Evolutionary conservation across 2,888 invertebrate species (phyloP).

Genomic region (Drosophila austrosaltans): DNA sequence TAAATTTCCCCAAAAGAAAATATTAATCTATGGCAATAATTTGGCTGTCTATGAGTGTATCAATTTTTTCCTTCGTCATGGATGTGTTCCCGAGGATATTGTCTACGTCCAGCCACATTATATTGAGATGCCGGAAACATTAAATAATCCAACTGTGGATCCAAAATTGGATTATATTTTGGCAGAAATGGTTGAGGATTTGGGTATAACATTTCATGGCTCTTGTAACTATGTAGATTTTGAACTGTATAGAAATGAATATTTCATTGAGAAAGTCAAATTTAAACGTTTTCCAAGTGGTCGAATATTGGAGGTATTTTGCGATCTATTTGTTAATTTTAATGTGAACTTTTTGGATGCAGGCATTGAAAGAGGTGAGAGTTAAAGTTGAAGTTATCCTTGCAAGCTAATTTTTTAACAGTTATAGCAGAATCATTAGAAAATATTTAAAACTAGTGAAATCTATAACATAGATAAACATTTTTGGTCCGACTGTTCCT

Average conservation of each 20-base stretch:
- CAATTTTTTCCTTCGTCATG: conserved; percentile 69
- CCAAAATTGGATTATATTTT: conserved; percentile 58
- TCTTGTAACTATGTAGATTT: conserved; percentile 43
- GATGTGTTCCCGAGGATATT: conserved; percentile 48
- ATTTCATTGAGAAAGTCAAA: conserved; percentile 52
- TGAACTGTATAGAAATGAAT: not conserved
- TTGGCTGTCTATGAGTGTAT: conserved; percentile 72
- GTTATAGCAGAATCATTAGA: too few relatives aligned
- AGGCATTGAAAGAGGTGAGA: conserved; percentile 24
- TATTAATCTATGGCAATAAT: conserved; percentile 72
- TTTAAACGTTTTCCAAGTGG: conserved; percentile 45
- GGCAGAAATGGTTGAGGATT: conserved; percentile 57
- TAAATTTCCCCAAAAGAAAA: not conserved
- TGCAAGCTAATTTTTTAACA: too few relatives aligned
- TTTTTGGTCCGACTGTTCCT: too few relatives aligned
- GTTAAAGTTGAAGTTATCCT: not conserved
- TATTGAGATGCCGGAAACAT: conserved; percentile 6
- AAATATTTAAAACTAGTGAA: too few relatives aligned
- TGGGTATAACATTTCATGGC: conserved; percentile 60
- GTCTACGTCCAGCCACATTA: conserved; percentile 56
- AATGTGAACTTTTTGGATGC: conserved; percentile 33
- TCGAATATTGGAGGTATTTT: conserved; percentile 33
- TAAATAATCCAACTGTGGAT: conserved; percentile 63
- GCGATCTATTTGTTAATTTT: conserved; percentile 75
- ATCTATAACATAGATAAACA: too few relatives aligned